Evolutionary conservation across 2,797 vertebrate genomes (phyloP).

Genomic region (Apogon talboti): DNA sequence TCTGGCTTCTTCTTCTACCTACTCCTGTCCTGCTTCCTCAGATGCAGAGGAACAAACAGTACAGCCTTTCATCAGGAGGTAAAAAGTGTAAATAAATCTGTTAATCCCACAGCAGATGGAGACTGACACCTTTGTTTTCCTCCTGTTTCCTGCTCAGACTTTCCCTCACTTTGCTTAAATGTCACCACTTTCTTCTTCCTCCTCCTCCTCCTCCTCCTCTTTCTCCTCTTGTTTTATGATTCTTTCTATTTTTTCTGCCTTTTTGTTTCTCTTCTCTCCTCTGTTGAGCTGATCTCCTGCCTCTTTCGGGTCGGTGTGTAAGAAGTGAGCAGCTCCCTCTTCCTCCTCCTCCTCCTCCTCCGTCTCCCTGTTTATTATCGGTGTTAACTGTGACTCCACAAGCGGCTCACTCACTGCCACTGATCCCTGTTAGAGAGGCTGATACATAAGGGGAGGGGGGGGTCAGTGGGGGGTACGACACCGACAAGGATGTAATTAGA

Average conservation of each 20-base stretch:
- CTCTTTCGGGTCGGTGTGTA: conserved; percentile 1
- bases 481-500: conserved; percentile 62
- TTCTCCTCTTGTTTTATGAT: background rate
- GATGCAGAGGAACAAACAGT: background rate
- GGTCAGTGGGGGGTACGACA: conserved; percentile 55
- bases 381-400: conserved; percentile 59
- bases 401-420: conserved; percentile 78
- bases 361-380: conserved; percentile 24
- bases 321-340: conserved; percentile 33
- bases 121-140: background rate
- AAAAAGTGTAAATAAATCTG: conserved; percentile 18
- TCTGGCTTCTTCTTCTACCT: no score
- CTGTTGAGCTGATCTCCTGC: background rate
- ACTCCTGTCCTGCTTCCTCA: no score
- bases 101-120: conserved; percentile 26
- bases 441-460: conserved; percentile 27
- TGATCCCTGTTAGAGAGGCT: conserved; percentile 76
- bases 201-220: background rate
- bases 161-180: background rate
- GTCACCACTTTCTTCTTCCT: background rate
- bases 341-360: conserved; percentile 29
- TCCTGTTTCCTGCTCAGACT: background rate
- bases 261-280: background rate
- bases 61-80: background rate
- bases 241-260: background rate